phyloP scores from a whole-genome alignment of 2,113 vertebrate species.

The Alethe diademata region DNA sequence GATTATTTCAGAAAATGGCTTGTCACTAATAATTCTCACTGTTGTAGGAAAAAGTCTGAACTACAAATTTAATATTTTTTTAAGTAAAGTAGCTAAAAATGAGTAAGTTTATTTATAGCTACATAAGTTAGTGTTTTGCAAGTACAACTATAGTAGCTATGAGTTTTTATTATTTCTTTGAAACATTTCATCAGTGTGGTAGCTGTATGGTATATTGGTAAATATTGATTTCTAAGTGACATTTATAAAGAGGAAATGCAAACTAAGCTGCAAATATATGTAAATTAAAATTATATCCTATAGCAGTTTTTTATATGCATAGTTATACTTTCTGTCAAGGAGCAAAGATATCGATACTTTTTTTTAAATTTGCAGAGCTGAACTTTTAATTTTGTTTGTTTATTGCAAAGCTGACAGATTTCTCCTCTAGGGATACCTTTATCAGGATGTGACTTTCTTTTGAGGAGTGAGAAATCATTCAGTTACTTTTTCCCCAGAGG shows the following conservation, averaged over 20 bases:
- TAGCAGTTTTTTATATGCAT: neutral
- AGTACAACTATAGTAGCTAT: neutral
- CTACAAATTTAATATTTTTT: neutral
- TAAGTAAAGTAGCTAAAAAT: neutral
- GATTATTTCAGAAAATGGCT: neutral
- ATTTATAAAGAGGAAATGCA: neutral
- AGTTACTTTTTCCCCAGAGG: neutral
- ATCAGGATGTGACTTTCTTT: neutral
- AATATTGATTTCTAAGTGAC: constrained; percentile 4
- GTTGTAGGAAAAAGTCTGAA: neutral
- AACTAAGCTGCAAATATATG: neutral
- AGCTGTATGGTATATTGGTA: neutral
- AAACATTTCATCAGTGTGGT: neutral
- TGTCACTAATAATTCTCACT: neutral
- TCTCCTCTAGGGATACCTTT: neutral
- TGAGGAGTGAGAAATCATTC: neutral
- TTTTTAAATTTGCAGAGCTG: neutral
- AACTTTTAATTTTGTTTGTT: neutral
- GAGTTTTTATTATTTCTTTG: neutral
- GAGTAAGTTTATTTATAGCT: neutral
- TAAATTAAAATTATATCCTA: neutral
- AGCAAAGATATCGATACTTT: neutral
- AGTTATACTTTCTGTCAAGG: neutral
- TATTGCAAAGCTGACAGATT: neutral
- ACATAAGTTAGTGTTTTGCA: neutral